A percentile compares a stretch with the other conserved stretches of the same genome.
These are phyloP conservation scores for Oreamnos americanus DNA, from an alignment of 2,113 vertebrate genomes.

Conservation along the genomic window DNA sequence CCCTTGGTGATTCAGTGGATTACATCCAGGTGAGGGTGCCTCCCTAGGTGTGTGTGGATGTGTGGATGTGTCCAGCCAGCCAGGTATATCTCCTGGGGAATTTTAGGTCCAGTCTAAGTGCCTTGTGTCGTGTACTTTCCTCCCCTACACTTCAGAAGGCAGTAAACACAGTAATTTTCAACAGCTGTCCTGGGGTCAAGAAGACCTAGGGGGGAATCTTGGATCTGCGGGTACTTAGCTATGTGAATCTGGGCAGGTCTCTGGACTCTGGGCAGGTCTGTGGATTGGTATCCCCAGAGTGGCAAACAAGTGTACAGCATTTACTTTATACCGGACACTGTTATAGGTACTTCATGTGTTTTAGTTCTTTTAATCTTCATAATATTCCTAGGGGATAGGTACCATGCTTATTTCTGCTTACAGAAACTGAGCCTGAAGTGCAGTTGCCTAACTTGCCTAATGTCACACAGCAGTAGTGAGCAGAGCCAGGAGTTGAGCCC, in stretches of 20 bases:
- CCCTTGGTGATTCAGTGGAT: constrained; percentile 94
- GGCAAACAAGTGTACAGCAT: not conserved
- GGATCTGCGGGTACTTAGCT: not conserved
- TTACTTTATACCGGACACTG: not conserved
- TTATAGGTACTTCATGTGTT: not conserved
- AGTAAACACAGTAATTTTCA: not conserved
- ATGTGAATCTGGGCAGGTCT: not conserved
- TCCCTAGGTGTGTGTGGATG: not conserved
- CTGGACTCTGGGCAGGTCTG: not conserved
- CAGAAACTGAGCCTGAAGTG: not conserved
- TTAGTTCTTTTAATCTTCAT: not conserved
- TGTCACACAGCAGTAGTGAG: not conserved
- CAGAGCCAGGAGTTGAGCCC: not conserved
- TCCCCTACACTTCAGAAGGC: not conserved
- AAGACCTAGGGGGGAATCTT: not conserved
- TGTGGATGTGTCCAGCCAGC: not conserved
- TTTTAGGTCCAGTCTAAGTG: not conserved
- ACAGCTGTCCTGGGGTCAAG: not conserved
- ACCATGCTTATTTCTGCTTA: not conserved
- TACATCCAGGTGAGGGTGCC: constrained; percentile 91
- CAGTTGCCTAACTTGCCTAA: not conserved
- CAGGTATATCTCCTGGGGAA: not conserved
- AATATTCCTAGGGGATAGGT: not conserved
- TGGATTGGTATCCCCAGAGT: not conserved
- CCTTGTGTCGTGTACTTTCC: not conserved